phyloP scores from a whole-genome alignment of 2,113 vertebrate genomes.

The Cranoglanis bouderius region DNA sequence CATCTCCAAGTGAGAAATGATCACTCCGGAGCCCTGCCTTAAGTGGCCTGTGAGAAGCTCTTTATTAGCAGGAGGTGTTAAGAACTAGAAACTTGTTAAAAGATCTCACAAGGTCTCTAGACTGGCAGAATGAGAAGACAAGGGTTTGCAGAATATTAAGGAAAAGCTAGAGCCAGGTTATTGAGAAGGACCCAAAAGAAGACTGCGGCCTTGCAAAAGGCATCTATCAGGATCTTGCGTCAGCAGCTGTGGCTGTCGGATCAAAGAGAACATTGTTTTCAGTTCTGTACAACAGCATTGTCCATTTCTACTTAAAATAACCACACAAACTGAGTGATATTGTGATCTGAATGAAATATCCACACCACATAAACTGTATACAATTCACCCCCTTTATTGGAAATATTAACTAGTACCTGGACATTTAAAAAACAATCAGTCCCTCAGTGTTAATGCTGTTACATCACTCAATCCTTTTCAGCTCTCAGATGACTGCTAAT shows the following conservation, averaged over 20 bases:
- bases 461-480: constrained; percentile 68
- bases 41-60: neutral
- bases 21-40: neutral
- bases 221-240: neutral
- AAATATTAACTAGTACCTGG: constrained; percentile 75
- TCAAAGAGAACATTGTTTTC: neutral
- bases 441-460: constrained; percentile 72
- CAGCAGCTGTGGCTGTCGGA: neutral
- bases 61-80: neutral
- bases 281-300: neutral
- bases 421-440: constrained; percentile 72
- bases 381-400: constrained; percentile 71
- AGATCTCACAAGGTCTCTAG: neutral
- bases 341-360: constrained; percentile 26
- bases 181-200: neutral
- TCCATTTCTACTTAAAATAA: neutral
- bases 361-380: constrained; percentile 55
- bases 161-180: neutral
- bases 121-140: neutral
- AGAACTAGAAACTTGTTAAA: neutral
- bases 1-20: neutral
- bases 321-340: neutral
- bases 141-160: neutral
- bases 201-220: neutral
- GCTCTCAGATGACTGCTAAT: constrained; percentile 61